phyloP scores from a whole-genome alignment of 2,113 vertebrate genomes.

The Callithrix jacchus region DNA sequence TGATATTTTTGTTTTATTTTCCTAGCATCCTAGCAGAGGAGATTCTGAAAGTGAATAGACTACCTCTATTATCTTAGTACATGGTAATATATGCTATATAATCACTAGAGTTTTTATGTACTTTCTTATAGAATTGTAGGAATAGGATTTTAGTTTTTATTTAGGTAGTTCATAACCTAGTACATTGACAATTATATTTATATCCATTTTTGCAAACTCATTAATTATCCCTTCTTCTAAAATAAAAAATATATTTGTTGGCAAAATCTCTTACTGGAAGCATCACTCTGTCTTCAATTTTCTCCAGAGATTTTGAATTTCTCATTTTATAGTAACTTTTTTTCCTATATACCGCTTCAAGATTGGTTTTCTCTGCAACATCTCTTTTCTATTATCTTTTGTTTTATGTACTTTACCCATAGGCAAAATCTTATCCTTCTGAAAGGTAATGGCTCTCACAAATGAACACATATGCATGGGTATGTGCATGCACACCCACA shows the following conservation, averaged over 20 bases:
- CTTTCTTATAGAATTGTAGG: not conserved
- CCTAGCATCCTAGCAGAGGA: not conserved
- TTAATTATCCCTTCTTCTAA: not conserved
- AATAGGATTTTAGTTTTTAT: not conserved
- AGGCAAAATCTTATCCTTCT: not conserved
- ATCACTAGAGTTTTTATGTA: not conserved
- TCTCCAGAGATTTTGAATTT: not conserved
- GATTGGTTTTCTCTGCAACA: not conserved
- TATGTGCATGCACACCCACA: not conserved
- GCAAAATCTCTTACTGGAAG: not conserved
- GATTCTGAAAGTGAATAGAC: not conserved
- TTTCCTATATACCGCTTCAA: not conserved
- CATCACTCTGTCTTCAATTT: not conserved
- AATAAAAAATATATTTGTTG: not conserved
- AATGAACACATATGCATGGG: not conserved
- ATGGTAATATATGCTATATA: not conserved
- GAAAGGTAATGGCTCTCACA: not conserved
- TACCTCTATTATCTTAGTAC: not conserved
- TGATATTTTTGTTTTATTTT: not conserved
- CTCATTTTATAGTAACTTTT: not conserved
- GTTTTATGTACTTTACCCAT: not conserved
- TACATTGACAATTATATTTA: not conserved
- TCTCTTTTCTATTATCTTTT: not conserved
- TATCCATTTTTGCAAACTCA: not conserved
- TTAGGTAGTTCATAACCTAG: not conserved